Percentiles rank a stretch among this genome's conserved stretches.
Conservation (phyloP, 2,888 invertebrate genomes). For the Oligia strigilis region DNA sequence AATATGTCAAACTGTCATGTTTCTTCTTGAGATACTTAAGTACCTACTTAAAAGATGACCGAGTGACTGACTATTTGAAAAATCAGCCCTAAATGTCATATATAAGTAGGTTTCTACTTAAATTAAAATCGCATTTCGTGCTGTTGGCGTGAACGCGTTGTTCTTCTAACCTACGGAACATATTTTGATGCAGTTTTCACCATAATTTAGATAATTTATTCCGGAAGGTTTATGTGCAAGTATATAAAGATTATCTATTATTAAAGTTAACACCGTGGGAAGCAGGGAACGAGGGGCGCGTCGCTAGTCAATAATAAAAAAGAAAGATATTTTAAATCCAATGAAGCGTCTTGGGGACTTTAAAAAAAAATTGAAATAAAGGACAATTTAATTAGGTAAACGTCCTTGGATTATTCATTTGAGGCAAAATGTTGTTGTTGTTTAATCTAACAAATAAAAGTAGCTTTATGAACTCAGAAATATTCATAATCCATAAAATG, state of each 20-base stretch:
- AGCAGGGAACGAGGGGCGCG: not conserved
- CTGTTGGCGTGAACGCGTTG: not conserved
- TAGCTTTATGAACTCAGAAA: not conserved
- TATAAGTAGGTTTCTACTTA: not conserved
- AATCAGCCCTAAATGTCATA: not conserved
- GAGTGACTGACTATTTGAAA: not conserved
- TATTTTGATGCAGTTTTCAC: not conserved
- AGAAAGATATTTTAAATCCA: not conserved
- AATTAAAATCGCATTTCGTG: not conserved
- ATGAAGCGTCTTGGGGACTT: not conserved
- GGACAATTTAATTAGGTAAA: not conserved
- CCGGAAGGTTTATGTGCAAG: not conserved
- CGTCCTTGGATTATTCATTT: not conserved
- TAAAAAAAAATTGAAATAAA: not conserved
- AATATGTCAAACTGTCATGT: too few relatives aligned
- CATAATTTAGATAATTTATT: not conserved
- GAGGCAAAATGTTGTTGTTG: not conserved
- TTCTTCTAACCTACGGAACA: not conserved
- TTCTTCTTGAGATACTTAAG: too few relatives aligned
- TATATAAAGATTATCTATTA: not conserved
- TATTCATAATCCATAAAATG: conserved; percentile 14
- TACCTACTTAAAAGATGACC: too few relatives aligned
- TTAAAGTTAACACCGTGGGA: not conserved
- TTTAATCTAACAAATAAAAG: not conserved
- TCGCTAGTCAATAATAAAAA: not conserved